Evolutionary conservation across 2,113 vertebrate genomes (phyloP).

Genomic region (Arizona elegans): DNA sequence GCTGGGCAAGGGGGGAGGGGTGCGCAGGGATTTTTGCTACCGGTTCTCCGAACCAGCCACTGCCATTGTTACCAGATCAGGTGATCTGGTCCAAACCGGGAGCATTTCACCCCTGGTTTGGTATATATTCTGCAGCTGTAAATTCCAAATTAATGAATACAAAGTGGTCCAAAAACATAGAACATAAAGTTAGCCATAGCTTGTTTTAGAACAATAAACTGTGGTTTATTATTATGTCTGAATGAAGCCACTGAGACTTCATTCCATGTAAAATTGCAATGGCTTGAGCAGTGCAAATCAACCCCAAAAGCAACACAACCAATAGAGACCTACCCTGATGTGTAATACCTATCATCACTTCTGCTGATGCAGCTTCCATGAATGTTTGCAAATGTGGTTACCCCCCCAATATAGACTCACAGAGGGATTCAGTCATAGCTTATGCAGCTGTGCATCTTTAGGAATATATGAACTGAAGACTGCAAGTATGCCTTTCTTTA

Average conservation of each 20-base stretch:
- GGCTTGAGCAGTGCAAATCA: not conserved
- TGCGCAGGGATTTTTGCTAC: too few relatives aligned
- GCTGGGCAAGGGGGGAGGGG: too few relatives aligned
- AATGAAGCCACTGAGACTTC: not conserved
- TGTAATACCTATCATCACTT: not conserved
- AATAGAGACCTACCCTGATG: not conserved
- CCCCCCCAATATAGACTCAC: not conserved
- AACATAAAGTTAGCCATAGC: not conserved
- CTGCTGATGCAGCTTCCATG: not conserved
- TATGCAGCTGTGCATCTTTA: not conserved
- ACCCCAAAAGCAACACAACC: not conserved
- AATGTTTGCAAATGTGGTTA: slow-evolving; percentile 2
- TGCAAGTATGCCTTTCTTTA: not conserved
- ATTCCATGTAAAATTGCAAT: not conserved
- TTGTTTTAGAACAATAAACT: not conserved
- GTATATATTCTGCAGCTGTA: not conserved
- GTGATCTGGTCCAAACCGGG: too few relatives aligned
- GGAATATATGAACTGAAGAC: slow-evolving; percentile 4
- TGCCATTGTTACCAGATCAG: too few relatives aligned
- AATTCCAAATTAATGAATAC: not conserved
- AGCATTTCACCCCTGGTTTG: not conserved
- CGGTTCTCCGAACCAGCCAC: too few relatives aligned
- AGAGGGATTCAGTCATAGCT: not conserved
- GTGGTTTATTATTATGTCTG: not conserved
- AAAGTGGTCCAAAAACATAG: not conserved